These are phyloP conservation scores for Belgica antarctica DNA, from an alignment of 2,888 invertebrate genomes.

Conservation along the genomic window DNA sequence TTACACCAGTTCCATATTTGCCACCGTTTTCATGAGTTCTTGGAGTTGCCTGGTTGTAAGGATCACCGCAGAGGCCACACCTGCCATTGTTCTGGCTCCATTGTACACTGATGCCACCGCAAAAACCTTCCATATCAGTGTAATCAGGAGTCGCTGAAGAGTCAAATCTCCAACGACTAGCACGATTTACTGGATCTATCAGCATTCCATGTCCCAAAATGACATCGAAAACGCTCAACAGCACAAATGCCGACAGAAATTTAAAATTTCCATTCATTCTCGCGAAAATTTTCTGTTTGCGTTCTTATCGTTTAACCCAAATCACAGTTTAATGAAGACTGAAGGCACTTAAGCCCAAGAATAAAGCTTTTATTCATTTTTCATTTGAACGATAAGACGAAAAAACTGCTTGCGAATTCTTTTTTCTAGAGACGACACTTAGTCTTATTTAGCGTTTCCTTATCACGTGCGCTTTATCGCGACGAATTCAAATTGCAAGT, in stretches of 20 bases:
- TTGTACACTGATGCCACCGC: constrained; percentile 59
- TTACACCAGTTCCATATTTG: constrained; percentile 56
- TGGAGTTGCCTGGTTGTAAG: constrained; percentile 54
- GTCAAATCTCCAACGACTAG: constrained; percentile 59
- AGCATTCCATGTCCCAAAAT: constrained; percentile 58
- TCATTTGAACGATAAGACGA: constrained; percentile 39
- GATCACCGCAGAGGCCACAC: constrained; percentile 61
- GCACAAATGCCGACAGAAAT: neutral
- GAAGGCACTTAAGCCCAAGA: constrained; percentile 37
- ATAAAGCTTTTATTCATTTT: constrained; percentile 35
- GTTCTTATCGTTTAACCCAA: constrained; percentile 18
- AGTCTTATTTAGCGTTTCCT: neutral
- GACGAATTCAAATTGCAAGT: neutral
- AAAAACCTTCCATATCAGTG: constrained; percentile 58
- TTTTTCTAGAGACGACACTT: constrained; percentile 4
- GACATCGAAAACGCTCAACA: neutral
- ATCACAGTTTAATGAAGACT: constrained; percentile 38
- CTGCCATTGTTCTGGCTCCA: constrained; percentile 55
- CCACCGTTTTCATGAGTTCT: constrained; percentile 60
- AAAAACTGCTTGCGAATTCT: constrained; percentile 19
- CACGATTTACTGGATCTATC: constrained; percentile 57
- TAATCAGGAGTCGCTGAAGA: constrained; percentile 56
- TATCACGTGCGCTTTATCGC: neutral
- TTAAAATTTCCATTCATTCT: constrained; percentile 28
- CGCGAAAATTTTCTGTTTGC: neutral